These are phyloP conservation scores for Myotis brandtii DNA, from an alignment of 2,113 vertebrate species.

Conservation along the genomic window DNA sequence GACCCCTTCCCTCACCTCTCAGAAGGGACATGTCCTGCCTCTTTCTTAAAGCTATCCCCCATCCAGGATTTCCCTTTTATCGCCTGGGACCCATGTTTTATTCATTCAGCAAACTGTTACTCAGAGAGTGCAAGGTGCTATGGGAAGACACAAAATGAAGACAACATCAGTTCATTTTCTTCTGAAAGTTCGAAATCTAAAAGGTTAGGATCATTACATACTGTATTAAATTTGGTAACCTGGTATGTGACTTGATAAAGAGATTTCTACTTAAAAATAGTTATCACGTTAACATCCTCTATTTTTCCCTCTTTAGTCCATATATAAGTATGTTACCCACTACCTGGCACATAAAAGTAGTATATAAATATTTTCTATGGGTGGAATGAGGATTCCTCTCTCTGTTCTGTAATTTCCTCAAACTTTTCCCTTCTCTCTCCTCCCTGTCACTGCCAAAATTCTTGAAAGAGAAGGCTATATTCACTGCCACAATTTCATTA, in stretches of 20 bases:
- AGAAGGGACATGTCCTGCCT: background rate
- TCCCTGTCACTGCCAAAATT: slow-evolving; percentile 23
- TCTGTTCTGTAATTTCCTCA: background rate
- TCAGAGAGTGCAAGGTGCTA: background rate
- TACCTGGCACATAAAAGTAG: background rate
- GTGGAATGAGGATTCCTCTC: background rate
- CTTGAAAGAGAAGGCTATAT: slow-evolving; percentile 3
- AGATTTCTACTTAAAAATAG: background rate
- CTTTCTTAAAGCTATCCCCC: background rate
- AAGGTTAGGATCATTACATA: background rate
- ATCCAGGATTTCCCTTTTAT: background rate
- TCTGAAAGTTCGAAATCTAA: background rate
- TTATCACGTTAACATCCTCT: background rate
- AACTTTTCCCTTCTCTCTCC: background rate
- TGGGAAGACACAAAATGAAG: background rate
- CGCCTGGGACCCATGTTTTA: background rate
- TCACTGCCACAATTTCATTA: background rate
- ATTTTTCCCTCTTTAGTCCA: background rate
- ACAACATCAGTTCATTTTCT: background rate
- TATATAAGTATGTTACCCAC: background rate
- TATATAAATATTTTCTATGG: background rate
- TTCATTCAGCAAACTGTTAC: background rate
- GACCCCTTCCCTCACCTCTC: background rate
- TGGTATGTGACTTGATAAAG: background rate
- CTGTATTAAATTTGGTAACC: background rate